phyloP scores from a whole-genome alignment of 2,113 vertebrate genomes.

The cat (Felis catus) region F.catus_Fca126_mat1.0 CM031421.1:4217001-4217500 shows the following conservation, averaged over 20 bases:
- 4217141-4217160: not conserved
- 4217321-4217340: not conserved
- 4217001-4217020: not conserved
- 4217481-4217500: not conserved
- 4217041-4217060: not conserved
- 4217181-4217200: not conserved
- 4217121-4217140: not conserved
- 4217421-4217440: not conserved
- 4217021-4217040: not conserved
- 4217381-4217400: not conserved
- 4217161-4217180: not conserved
- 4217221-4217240: not conserved
- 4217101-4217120: not conserved
- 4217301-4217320: not conserved
- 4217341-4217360: not conserved
- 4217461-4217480: not conserved
- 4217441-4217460: too few species aligned
- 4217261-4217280: slow-evolving; percentile 36
- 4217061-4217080: not conserved
- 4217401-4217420: not conserved
- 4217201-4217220: not conserved
- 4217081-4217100: not conserved
- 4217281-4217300: slow-evolving; percentile 14
- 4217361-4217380: not conserved
- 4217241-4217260: not conserved